phyloP scores from a whole-genome alignment of 2,797 vertebrate species.

The Brachyalestes nurse region DNA sequence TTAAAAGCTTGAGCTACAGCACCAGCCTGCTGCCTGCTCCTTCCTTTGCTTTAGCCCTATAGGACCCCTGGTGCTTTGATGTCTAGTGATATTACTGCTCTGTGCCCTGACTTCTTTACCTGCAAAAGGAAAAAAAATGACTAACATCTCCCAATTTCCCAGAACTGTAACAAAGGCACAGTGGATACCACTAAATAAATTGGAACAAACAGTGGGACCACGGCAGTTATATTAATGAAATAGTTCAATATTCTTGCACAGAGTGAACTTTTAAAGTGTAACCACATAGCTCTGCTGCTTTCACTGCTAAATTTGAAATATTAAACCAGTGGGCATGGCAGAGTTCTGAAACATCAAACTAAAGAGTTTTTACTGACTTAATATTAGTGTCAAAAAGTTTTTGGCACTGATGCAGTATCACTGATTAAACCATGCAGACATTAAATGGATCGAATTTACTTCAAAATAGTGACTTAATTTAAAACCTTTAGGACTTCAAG shows the following conservation, averaged over 20 bases:
- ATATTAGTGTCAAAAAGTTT: background rate
- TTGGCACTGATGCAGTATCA: constrained; percentile 18
- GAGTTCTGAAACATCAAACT: background rate
- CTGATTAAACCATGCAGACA: background rate
- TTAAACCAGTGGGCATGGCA: background rate
- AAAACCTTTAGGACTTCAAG: background rate
- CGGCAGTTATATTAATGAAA: background rate
- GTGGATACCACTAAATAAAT: background rate
- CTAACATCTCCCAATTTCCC: background rate
- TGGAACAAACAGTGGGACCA: background rate
- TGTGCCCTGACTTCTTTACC: constrained; percentile 7
- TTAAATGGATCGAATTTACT: constrained; percentile 17
- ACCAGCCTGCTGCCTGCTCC: background rate
- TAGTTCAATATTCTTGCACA: background rate
- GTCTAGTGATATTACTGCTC: constrained; percentile 12
- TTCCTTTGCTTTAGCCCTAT: constrained; percentile 2
- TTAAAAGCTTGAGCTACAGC: constrained; percentile 11
- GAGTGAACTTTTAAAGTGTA: background rate
- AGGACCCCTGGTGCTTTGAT: constrained; percentile 13
- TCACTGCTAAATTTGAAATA: background rate
- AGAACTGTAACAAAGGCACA: background rate
- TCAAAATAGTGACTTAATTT: constrained; percentile 2
- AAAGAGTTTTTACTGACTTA: background rate
- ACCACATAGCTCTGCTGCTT: background rate
- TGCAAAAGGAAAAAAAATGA: background rate